phyloP scores from a whole-genome alignment of 2,888 invertebrate species.

The Drosophila infuscata region DNA sequence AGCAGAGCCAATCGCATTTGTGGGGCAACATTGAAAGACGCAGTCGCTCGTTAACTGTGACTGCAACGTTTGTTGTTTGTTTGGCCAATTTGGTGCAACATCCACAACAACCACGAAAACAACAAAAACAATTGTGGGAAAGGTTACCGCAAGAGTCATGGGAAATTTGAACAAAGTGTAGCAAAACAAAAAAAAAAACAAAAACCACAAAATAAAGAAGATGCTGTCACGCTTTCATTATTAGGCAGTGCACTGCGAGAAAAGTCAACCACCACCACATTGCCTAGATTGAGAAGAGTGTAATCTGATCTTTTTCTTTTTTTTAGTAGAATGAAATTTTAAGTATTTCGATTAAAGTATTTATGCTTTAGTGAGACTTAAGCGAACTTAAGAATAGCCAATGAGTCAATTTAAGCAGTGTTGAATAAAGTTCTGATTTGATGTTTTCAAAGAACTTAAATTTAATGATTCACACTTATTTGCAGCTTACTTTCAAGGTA shows the following conservation, averaged over 20 bases:
- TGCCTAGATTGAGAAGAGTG: background rate
- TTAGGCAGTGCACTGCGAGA: slow-evolving; percentile 7
- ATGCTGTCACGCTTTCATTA: slow-evolving; percentile 53
- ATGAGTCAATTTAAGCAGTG: background rate
- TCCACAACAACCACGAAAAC: slow-evolving; percentile 16
- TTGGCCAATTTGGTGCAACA: slow-evolving; percentile 63
- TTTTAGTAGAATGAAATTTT: background rate
- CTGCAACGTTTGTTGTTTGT: slow-evolving; percentile 20
- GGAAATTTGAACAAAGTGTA: slow-evolving; percentile 57
- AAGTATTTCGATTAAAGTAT: background rate
- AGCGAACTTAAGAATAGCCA: background rate
- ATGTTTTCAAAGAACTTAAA: background rate
- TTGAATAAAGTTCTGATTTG: background rate
- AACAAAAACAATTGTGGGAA: slow-evolving; percentile 74
- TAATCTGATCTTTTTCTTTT: background rate
- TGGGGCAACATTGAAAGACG: slow-evolving; percentile 23
- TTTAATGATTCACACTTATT: background rate
- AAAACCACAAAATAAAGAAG: slow-evolving; percentile 1
- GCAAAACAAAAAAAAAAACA: slow-evolving; percentile 3
- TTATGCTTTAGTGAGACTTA: background rate
- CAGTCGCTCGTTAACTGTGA: slow-evolving; percentile 29
- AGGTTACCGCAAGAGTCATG: slow-evolving; percentile 73
- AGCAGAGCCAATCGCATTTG: slow-evolving; percentile 42
- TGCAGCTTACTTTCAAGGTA: background rate
- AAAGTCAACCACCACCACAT: background rate